A percentile compares a stretch with the other conserved stretches of the same genome.
Evolutionary conservation across 2,113 vertebrate genomes (phyloP).

Genomic region (Vidua macroura): DNA sequence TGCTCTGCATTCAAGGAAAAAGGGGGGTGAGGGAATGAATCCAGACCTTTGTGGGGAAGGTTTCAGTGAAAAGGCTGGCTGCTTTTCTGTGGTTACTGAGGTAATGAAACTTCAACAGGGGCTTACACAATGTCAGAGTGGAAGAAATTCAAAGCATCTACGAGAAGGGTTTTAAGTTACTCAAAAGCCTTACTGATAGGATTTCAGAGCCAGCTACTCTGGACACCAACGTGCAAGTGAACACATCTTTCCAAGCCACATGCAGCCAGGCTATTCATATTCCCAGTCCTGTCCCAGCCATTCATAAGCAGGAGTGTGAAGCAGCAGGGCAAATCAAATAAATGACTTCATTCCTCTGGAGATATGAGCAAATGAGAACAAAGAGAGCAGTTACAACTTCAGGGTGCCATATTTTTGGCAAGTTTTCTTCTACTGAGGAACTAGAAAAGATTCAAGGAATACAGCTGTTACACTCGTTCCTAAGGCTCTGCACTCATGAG

Average conservation of each 20-base stretch:
- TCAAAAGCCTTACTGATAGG: slow-evolving; percentile 20
- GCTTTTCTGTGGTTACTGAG: slow-evolving; percentile 49
- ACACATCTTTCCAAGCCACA: slow-evolving; percentile 46
- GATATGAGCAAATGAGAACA: slow-evolving; percentile 16
- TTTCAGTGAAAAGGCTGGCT: slow-evolving; percentile 19
- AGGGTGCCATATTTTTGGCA: slow-evolving; percentile 1
- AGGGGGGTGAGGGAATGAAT: slow-evolving; percentile 5
- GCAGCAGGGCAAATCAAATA: slow-evolving; percentile 31
- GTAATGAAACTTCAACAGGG: slow-evolving; percentile 54
- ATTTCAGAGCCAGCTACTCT: slow-evolving; percentile 24
- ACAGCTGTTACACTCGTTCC: background rate
- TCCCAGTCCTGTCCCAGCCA: slow-evolving; percentile 18
- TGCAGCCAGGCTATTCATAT: slow-evolving; percentile 4
- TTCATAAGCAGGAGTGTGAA: slow-evolving; percentile 19
- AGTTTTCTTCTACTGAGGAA: background rate
- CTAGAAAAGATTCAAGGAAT: background rate
- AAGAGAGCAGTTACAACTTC: slow-evolving; percentile 33
- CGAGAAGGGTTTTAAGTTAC: slow-evolving; percentile 20
- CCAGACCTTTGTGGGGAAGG: slow-evolving; percentile 29
- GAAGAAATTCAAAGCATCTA: slow-evolving; percentile 62
- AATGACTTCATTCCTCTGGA: slow-evolving; percentile 44
- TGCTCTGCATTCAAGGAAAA: slow-evolving; percentile 44
- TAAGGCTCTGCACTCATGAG: background rate
- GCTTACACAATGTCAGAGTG: slow-evolving; percentile 45
- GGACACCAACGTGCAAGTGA: background rate